Base-by-base conservation (phyloP, 2,888 invertebrate genomes). In the Deroplatys truncata region DNA sequence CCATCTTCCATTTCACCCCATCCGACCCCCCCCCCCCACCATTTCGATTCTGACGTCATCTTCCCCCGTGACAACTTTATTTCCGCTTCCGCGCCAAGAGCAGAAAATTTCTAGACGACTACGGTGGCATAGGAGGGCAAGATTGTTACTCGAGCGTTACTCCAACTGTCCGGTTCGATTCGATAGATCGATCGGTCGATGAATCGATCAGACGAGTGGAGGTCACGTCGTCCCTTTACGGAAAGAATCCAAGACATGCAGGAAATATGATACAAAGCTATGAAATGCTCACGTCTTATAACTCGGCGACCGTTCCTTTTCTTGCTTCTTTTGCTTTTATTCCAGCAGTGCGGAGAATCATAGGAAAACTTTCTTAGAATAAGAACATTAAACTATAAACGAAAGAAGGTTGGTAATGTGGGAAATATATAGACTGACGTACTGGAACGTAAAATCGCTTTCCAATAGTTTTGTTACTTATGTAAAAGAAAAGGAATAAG, bases 1-100 rank as follows among this genome's bases (percentile, higher is more conserved):
- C 56, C 20, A 72, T 25, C 56, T 72, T 72, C 56, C 56, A 72
- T 72, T 72, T 72, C 56, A 72, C 56, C 56, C 83, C 87, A 87
- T 82, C 82, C 82, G 35, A n/a, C n/a, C 82, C 35, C 82, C 82
- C 86, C 82, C 31, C 86, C 15, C 31, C 87, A n/a, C n/a, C 82
- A 82, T 87, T 83, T 87, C 83, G 87, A 87, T 35, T 87, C 87
- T 87, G 87, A 87, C 87, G 87, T 87, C 87, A 72, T 72, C 56
- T 72, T 72, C 56, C 56, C 56, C 56, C 56, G 56, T 72, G 56
- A 87, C 87, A 87, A 87, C 87, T 83, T 87, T 87, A 87, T 87
- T 87, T 87, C 87, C 87, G 87, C 87, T 83, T 87, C 87, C 87
- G 87, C 87, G 56, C 83, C 56, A 72, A 72, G 20, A 72, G 56